Evolutionary conservation across 2,888 invertebrate genomes (phyloP).

Genomic region (Synanthedon tipuliformis): DNA sequence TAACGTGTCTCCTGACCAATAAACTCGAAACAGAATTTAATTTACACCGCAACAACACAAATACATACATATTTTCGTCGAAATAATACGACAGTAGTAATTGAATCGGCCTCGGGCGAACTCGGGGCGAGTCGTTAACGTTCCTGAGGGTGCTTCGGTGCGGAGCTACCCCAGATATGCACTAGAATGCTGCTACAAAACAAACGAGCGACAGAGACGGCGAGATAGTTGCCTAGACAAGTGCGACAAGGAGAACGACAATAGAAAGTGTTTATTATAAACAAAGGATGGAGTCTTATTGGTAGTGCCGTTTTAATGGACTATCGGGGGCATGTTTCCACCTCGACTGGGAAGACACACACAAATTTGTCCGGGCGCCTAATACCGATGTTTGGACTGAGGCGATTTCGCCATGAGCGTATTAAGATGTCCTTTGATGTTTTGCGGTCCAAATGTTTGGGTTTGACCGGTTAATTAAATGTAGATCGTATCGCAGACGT

Average conservation of each 20-base stretch:
- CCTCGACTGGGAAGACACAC: slow-evolving; percentile 36
- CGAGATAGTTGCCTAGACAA: slow-evolving; percentile 6
- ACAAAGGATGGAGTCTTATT: slow-evolving; percentile 67
- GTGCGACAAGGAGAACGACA: slow-evolving; percentile 24
- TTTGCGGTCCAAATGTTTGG: slow-evolving; percentile 44
- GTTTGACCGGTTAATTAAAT: slow-evolving; percentile 58
- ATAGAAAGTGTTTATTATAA: slow-evolving; percentile 67
- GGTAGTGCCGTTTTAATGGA: slow-evolving; percentile 51
- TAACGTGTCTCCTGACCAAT: slow-evolving; percentile 51
- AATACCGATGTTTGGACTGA: slow-evolving; percentile 47
- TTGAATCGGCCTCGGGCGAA: slow-evolving; percentile 68
- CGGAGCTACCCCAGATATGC: slow-evolving; percentile 48
- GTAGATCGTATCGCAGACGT: slow-evolving; percentile 40
- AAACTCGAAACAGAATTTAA: slow-evolving; percentile 62
- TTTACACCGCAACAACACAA: slow-evolving; percentile 61
- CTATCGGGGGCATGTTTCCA: slow-evolving; percentile 52
- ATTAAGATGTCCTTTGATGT: slow-evolving; percentile 66
- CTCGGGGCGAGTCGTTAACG: slow-evolving; percentile 63
- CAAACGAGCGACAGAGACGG: slow-evolving; percentile 37
- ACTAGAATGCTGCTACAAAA: slow-evolving; percentile 58
- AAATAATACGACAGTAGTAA: slow-evolving; percentile 69
- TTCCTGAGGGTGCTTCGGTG: slow-evolving; percentile 54
- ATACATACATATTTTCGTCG: slow-evolving; percentile 67
- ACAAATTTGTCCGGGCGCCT: slow-evolving; percentile 34
- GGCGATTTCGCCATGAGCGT: slow-evolving; percentile 60